Base-by-base conservation (phyloP, 1,140 invertebrate genomes). In the Bombus breviceps region DNA sequence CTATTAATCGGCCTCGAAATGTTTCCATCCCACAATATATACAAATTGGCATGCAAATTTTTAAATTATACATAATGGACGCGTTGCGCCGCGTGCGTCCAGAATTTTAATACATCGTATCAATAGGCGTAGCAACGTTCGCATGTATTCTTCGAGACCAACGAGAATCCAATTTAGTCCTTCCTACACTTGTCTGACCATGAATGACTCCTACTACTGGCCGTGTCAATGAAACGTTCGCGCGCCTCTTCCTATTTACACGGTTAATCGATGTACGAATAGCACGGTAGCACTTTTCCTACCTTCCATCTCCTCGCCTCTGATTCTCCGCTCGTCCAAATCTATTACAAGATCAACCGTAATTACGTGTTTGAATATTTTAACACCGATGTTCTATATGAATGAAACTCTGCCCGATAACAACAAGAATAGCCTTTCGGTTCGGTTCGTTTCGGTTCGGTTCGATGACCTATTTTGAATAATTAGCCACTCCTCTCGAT, bases 201-300 rank as follows among this genome's bases (percentile, higher is more conserved):
- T 88, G 81, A 91, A 86, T 86, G 86, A 86, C 80, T 91, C 59
- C 76, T 88, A 88, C 89, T 86, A 86, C 89, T 81, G 47, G 28
- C 85, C 68, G 72, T 73, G 85, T 87, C 88, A 85, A 89, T 85
- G 74, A 74, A 81, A 84, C 81, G 32, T 69, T 71, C 43, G 53
- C 59, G 39, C 59, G 39, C 66, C 32, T 43, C 64, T 69, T 73
- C 41, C 73, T 68, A 57, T 84, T 71, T 82, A 74, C 81, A 22
- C 73, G 39, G 43, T 43, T 53, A 66, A 83, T 83, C 9, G 73
- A 83, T 43, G 34, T 47, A 37, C 79, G 34, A 25, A 53, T n/a
- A 5, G 53, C 10, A 37, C 53, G 12, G 9, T 28, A 9, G 4
- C 41, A 3, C 47, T 75, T 75, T 75, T 75, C 66, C 18, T 28